These are phyloP conservation scores for Botia kubotai DNA, from an alignment of 2,797 vertebrate species.

Conservation along the genomic window DNA sequence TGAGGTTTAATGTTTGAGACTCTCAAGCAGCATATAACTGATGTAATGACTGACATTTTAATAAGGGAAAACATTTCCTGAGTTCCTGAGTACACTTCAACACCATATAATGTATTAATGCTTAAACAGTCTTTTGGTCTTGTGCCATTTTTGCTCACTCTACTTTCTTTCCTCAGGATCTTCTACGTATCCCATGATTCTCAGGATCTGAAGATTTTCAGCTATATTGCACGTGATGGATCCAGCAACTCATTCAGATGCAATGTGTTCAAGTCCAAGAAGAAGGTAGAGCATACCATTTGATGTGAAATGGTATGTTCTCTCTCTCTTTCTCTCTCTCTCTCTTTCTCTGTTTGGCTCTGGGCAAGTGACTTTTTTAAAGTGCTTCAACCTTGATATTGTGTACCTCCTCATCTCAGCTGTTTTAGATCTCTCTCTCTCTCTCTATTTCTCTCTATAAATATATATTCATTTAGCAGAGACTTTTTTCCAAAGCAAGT, in stretches of 20 bases:
- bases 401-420: too few species aligned
- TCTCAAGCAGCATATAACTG: background rate
- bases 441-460: too few species aligned
- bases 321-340: background rate
- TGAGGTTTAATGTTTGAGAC: background rate
- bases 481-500: too few species aligned
- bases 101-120: background rate
- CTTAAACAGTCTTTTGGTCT: background rate
- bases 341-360: background rate
- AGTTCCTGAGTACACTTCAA: background rate
- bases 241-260: constrained; percentile 86
- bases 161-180: constrained; percentile 75
- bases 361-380: too few species aligned
- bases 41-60: background rate
- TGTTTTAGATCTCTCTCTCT: too few species aligned
- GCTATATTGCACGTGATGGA: constrained; percentile 86
- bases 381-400: too few species aligned
- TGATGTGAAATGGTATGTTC: background rate
- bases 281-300: constrained; percentile 77
- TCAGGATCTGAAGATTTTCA: constrained; percentile 89
- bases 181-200: constrained; percentile 90
- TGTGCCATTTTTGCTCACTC: background rate
- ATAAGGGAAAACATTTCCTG: background rate
- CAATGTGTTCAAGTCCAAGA: constrained; percentile 91
- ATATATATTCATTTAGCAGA: too few species aligned